phyloP scores from a whole-genome alignment of 2,888 invertebrate genomes.

The Clunio marinus region DNA sequence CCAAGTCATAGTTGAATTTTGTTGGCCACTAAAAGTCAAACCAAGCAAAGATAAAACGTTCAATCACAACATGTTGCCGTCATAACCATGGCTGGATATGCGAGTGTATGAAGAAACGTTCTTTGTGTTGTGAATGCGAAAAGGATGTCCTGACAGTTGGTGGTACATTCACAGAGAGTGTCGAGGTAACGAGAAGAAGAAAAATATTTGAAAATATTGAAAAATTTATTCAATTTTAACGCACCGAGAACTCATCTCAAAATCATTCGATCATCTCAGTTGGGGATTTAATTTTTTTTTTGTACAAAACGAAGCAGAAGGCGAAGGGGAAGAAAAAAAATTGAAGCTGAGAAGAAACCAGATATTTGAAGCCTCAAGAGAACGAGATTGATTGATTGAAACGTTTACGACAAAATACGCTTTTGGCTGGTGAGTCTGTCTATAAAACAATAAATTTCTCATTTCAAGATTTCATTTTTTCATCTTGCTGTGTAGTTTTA shows the following conservation, averaged over 20 bases:
- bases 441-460: conserved; percentile 29
- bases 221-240: conserved; percentile 30
- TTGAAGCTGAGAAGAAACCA: conserved; percentile 27
- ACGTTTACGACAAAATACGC: conserved; percentile 35
- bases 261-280: conserved; percentile 34
- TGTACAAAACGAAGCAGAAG: background rate
- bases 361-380: background rate
- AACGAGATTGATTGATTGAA: conserved; percentile 36
- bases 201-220: conserved; percentile 13
- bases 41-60: background rate
- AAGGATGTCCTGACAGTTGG: conserved; percentile 36
- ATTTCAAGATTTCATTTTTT: conserved; percentile 1
- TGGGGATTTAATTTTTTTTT: conserved; percentile 27
- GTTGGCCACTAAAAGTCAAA: conserved; percentile 18
- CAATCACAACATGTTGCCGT: conserved; percentile 23
- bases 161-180: conserved; percentile 13
- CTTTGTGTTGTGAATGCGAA: background rate
- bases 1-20: no score
- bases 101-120: background rate
- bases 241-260: conserved; percentile 31
- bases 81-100: no score
- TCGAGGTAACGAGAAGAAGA: background rate
- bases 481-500: background rate
- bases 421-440: no score
- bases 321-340: background rate